Base-by-base conservation (phyloP, 2,113 vertebrate genomes). In the Uria lomvia region DNA sequence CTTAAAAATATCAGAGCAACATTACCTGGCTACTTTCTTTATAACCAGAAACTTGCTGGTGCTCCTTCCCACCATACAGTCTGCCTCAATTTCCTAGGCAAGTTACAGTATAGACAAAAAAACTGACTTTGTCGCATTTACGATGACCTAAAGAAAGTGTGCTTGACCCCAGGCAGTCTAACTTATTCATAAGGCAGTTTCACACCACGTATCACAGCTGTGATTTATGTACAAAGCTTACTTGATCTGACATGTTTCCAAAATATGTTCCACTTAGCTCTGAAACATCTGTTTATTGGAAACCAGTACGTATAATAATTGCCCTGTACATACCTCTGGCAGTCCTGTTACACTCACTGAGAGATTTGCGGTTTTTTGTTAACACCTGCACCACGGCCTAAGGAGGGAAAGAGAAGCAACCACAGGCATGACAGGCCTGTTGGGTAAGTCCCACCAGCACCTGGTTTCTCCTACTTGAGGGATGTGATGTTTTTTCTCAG, bases 161-260 rank as follows among this genome's bases (percentile, higher is more conserved):
- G 40, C 45, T 75, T 65, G 43, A 92, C 59, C 77, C 30, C 26
- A 85, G 14, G 45, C 34, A 92, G 43, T 11, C n/a, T 65, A 65
- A 74, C 22, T 86, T 78, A 82, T 78, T 43, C 5, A 42, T 76
- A 68, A 85, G 20, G 29, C 14, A 72, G 30, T 67, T 45, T 82
- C 29, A 24, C 58, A 63, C 42, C 40, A 66, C 0, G 0, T 52
- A 73, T 16, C 45, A 59, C 26, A 86, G 47, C 56, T 75, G 52
- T 86, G 36, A 94, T 65, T 92, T 86, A 93, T 88, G 94, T 60
- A 93, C 67, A 74, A 90, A 84, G 38, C 8, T 29, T 58, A 86
- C 72, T 93, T 86, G 36, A 83, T 86, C 59, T 52, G 47, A 66
- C 29, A 38, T 2, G 11, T 30, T 88, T 74, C 42, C n/a, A 80